Evolutionary conservation across 2,888 invertebrate genomes (phyloP), one percentile per base, ranked within the genome.

Genomic region (Leptura quadrifasciata): DNA sequence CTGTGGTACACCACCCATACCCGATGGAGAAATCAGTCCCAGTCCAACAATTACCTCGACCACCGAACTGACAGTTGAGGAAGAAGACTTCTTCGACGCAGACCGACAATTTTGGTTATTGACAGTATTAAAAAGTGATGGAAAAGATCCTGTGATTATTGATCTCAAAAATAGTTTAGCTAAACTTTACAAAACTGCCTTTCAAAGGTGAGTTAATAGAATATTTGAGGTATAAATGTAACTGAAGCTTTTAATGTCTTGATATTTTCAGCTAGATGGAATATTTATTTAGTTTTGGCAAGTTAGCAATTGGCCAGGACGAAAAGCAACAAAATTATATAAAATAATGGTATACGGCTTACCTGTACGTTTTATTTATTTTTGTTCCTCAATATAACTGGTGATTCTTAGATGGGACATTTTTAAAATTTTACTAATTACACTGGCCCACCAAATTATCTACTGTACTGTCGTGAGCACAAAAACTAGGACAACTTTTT

Each of bases 91-190:
- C 24, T 83, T 86, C 31, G 86, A 87, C 63, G 93, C 93, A 15
- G 94, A 94, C 85, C 90, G 93, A 72, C 92, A 95, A 68, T 96
- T 95, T 89, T 96, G 96, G 96, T 90, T 96, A 72, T 88, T 96
- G 47, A 96, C 96, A 0, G 94, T 95, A 72, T 92, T 95, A 81
- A 93, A 90, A 79, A 91, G 91, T 65, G 89, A 90, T 61, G 91
- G 90, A 10, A 87, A 86, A 80, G 91, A 91, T 80, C 89, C 88
- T 35, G 88, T 91, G 54, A 89, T 91, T 9, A 85, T 89, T 5
- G 93, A 94, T 85, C 90, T 96, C 57, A 95, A 95, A 88, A 91
- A 94, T 79, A 93, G 93, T 87, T 90, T 96, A 76, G 95, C 95
- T 1, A 92, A 93, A 83, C 90, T 96, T 35, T 96, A 96, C 89